Evolutionary conservation across 2,797 vertebrate species (phyloP).

Genomic region (Aratinga solstitialis): DNA sequence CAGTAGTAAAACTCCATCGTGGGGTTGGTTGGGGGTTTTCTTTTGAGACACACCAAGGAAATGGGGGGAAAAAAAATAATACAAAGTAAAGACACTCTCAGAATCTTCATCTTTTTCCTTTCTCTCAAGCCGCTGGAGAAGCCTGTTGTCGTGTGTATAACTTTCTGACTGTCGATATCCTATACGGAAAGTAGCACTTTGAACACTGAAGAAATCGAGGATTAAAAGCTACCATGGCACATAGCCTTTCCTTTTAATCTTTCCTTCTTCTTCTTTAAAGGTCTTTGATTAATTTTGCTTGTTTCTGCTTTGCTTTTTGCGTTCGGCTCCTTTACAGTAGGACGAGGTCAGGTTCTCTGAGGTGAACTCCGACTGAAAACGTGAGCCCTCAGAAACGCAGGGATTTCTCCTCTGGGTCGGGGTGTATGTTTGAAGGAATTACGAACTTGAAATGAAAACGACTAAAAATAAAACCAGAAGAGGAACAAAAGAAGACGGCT

Average conservation of each 20-base stretch:
- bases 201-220: conserved; percentile 73
- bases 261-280: neutral
- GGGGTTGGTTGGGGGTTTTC: conserved; percentile 12
- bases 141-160: conserved; percentile 72
- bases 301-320: conserved; percentile 16
- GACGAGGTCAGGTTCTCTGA: neutral
- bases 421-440: conserved; percentile 37
- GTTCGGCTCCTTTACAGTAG: neutral
- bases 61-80: conserved; percentile 46
- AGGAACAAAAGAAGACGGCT: conserved; percentile 72
- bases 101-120: neutral
- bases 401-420: conserved; percentile 4
- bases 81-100: conserved; percentile 35
- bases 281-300: neutral
- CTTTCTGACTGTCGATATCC: conserved; percentile 20
- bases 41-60: conserved; percentile 72
- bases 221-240: conserved; percentile 82
- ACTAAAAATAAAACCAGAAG: conserved; percentile 69
- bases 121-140: conserved; percentile 81
- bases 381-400: neutral
- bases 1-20: conserved; percentile 76
- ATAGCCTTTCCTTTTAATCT: conserved; percentile 61
- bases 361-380: conserved; percentile 7
- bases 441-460: conserved; percentile 82
- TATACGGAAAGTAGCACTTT: conserved; percentile 71